phyloP scores from a whole-genome alignment of 1,140 invertebrate genomes.

The Halesus radiatus region DNA sequence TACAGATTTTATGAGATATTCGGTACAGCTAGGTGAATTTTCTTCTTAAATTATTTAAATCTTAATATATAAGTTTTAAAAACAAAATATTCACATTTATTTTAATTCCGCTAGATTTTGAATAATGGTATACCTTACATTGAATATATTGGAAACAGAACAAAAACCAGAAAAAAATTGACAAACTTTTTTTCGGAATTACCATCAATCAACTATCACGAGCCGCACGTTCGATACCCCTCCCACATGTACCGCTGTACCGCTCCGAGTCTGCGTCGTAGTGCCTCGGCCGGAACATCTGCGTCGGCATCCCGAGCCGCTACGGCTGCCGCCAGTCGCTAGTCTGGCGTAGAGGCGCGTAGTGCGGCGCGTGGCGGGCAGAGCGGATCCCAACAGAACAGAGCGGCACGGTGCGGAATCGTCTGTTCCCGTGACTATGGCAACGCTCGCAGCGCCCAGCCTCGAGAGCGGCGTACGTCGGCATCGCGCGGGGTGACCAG shows the following conservation, averaged over 20 bases:
- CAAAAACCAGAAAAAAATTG: not conserved
- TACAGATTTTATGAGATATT: no score
- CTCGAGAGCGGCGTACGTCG: not conserved
- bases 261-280: slow-evolving; percentile 5
- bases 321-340: not conserved
- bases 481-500: not conserved
- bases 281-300: no score
- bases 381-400: not conserved
- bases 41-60: no score
- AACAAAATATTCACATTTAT: no score
- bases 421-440: slow-evolving; percentile 3
- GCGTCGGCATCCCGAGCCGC: not conserved
- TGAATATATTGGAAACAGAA: not conserved
- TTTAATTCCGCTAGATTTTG: no score
- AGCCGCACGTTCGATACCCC: slow-evolving; percentile 20
- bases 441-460: slow-evolving; percentile 22
- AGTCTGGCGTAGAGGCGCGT: slow-evolving; percentile 27
- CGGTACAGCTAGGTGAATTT: no score
- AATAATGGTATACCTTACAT: no score
- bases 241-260: no score
- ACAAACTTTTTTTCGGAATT: not conserved
- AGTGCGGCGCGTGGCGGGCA: slow-evolving; percentile 2
- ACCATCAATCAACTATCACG: slow-evolving; percentile 17
- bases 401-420: no score
- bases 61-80: no score